A percentile compares a stretch with the other conserved stretches of the same genome.
These are phyloP conservation scores for Machimus atricapillus DNA, from an alignment of 2,888 invertebrate genomes.

Conservation along the genomic window DNA sequence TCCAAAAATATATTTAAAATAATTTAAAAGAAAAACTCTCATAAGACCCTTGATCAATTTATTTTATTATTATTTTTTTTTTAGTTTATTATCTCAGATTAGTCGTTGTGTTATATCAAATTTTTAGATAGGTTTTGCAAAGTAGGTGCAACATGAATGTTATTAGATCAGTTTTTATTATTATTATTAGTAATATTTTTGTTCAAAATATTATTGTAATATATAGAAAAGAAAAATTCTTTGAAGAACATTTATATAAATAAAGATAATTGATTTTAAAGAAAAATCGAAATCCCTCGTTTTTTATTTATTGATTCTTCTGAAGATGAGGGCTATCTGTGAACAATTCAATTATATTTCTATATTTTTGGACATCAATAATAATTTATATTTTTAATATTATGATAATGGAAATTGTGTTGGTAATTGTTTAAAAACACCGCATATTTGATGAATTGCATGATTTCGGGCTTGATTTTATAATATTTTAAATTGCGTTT, in stretches of 20 bases:
- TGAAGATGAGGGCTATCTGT: background rate
- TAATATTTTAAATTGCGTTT: too few relatives aligned
- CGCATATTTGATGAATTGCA: background rate
- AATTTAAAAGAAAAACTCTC: background rate
- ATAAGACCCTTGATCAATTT: background rate
- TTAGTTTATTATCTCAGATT: background rate
- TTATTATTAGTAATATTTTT: conserved; percentile 10
- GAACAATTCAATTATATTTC: background rate
- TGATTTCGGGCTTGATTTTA: background rate
- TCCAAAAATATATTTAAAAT: background rate
- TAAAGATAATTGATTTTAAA: conserved; percentile 44
- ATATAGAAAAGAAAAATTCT: conserved; percentile 35
- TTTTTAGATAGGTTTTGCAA: conserved; percentile 26
- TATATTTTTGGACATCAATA: background rate
- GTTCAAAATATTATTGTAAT: conserved; percentile 38
- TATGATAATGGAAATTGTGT: background rate
- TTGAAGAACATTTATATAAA: conserved; percentile 43
- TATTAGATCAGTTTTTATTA: conserved; percentile 37
- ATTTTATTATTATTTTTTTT: background rate
- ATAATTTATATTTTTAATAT: background rate
- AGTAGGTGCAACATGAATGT: conserved; percentile 48
- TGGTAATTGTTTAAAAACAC: background rate
- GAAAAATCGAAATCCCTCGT: conserved; percentile 28
- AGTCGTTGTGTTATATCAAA: conserved; percentile 13
- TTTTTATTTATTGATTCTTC: conserved; percentile 18